Base-by-base conservation (phyloP, 2,113 vertebrate genomes). In the Periophthalmus modestus region DNA sequence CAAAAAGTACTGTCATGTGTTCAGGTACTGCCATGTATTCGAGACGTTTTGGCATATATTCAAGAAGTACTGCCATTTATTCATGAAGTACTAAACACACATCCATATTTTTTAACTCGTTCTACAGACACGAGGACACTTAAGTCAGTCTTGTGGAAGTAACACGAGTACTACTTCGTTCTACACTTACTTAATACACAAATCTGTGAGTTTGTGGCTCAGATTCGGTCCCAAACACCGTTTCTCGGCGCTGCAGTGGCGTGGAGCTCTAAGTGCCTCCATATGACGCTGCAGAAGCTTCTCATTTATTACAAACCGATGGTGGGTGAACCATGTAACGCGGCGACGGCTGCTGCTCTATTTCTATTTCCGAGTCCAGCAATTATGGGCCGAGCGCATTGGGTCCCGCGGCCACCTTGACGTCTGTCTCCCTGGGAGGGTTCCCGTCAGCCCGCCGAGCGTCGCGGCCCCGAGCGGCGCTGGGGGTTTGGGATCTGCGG, bases 291-390 rank as follows among this genome's bases (percentile, higher is more conserved):
- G 87, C 86, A 34, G 80, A 88, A 87, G 89, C 89, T n/a, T 76
- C 91, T 92, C 91, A 88, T 93, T 93, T 93, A 93, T 93, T 92
- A 92, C 92, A 93, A 91, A 91, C 90, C 90, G 58, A 88, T 91
- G 89, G 87, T 92, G 93, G 92, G 90, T 89, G 87, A 81, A 92
- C 90, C 93, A 85, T 78, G 78, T 81, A 81, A 87, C 80, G 82
- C 78, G 85, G 88, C 28, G 82, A 89, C 34, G 83, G 84, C 91
- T 88, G 85, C 82, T 34, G 74, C 85, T 92, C 93, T 94, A 93
- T 93, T 94, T 93, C 86, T 80, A 89, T 78, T 82, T 90, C 81
- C 85, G 89, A 92, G 90, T 92, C 91, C 85, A 85, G 89, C 92
- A 93, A 93, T 94, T 93, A 94, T 92, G 91, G 89, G 88, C 89